Evolutionary conservation across 2,797 vertebrate species (phyloP).

Genomic region (Glyptemys insculpta): DNA sequence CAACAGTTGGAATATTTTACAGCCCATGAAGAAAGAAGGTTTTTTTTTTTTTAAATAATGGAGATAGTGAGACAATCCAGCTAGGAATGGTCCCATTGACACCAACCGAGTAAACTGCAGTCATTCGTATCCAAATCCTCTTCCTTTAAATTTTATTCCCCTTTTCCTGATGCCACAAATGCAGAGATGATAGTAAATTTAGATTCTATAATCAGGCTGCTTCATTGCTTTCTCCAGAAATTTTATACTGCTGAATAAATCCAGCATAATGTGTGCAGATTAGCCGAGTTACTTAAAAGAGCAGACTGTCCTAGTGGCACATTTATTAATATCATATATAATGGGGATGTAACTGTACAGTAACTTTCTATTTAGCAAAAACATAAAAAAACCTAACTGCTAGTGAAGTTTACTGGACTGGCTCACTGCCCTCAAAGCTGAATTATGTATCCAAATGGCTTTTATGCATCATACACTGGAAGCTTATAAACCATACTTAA

Average conservation of each 20-base stretch:
- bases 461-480: constrained; percentile 55
- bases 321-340: constrained; percentile 73
- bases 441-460: constrained; percentile 56
- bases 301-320: constrained; percentile 42
- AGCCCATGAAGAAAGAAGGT: background rate
- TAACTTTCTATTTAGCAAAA: constrained; percentile 61
- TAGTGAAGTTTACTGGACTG: constrained; percentile 40
- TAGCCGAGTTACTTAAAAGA: constrained; percentile 68
- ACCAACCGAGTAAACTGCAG: background rate
- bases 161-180: background rate
- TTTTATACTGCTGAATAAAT: constrained; percentile 64
- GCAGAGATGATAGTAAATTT: constrained; percentile 51
- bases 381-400: background rate
- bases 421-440: background rate
- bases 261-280: constrained; percentile 61
- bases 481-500: constrained; percentile 58
- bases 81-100: background rate
- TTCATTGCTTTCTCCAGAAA: constrained; percentile 47
- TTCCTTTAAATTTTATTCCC: constrained; percentile 24
- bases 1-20: background rate
- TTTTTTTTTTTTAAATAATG: background rate
- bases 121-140: constrained; percentile 14
- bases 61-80: background rate
- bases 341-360: constrained; percentile 49
- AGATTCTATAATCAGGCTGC: constrained; percentile 40